Evolutionary conservation across 1,140 invertebrate species (phyloP).

Genomic region (Drosophila mayri): DNA sequence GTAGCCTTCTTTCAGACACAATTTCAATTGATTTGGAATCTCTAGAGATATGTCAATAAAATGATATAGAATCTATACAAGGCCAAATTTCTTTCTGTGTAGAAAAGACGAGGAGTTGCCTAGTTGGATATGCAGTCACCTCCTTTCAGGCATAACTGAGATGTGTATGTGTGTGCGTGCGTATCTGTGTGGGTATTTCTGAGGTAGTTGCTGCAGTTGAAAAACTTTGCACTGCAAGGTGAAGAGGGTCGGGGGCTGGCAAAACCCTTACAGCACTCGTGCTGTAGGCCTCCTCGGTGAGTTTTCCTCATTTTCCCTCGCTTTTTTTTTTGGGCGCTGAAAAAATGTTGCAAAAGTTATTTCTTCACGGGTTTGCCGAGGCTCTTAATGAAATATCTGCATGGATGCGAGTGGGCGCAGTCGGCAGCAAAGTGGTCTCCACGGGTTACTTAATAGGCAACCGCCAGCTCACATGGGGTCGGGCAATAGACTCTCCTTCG

Average conservation of each 20-base stretch:
- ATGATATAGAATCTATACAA: too few relatives aligned
- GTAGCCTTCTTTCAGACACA: neutral
- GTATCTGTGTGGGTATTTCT: slow-evolving; percentile 43
- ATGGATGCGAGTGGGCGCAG: slow-evolving; percentile 39
- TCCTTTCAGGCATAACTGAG: slow-evolving; percentile 56
- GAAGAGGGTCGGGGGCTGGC: slow-evolving; percentile 13
- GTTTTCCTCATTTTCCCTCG: slow-evolving; percentile 13
- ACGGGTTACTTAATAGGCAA: slow-evolving; percentile 58
- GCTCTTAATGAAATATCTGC: slow-evolving; percentile 68
- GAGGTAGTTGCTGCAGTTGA: slow-evolving; percentile 69
- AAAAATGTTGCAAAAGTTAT: slow-evolving; percentile 79
- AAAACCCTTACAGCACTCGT: slow-evolving; percentile 56
- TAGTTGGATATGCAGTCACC: slow-evolving; percentile 71
- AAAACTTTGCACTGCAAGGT: slow-evolving; percentile 68
- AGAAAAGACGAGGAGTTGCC: slow-evolving; percentile 39
- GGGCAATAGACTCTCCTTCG: slow-evolving; percentile 11
- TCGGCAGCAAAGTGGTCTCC: slow-evolving; percentile 54
- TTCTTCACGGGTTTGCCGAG: slow-evolving; percentile 69
- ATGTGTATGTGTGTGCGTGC: slow-evolving; percentile 10
- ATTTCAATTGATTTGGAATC: neutral
- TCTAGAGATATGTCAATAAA: too few relatives aligned
- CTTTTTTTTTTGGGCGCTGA: slow-evolving; percentile 45
- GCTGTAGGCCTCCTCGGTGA: slow-evolving; percentile 47
- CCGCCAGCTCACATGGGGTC: slow-evolving; percentile 29
- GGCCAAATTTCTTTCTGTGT: neutral